Base-by-base conservation (phyloP, 1,140 invertebrate genomes). In the Zophobas atratus region DNA sequence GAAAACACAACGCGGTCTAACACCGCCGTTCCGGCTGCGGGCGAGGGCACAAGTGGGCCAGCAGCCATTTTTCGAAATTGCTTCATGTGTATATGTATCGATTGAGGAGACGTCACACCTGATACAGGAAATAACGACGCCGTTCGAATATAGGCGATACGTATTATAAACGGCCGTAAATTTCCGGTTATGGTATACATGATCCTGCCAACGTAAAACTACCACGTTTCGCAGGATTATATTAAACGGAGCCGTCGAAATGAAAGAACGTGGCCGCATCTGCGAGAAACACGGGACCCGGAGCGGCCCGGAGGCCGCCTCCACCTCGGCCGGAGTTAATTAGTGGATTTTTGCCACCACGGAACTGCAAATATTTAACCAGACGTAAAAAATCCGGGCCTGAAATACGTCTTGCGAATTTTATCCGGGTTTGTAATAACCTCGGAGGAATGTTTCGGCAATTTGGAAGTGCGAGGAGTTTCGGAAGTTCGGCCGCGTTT, bases 111-210 rank as follows among this genome's bases (percentile, higher is more conserved):
- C 70, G 70, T 72, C 70, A 72, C 70, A 73, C 71, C 71, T 73
- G 71, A 73, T 73, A 73, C 71, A 55, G 71, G 71, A 73, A 73
- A 73, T 73, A 73, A 73, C 55, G 71, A 56, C 38, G 56, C 60
- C 60, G 60, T 67, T 55, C 39, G 49, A 6, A 51, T 51, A 51
- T 51, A 20, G 49, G 4, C n/a, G 49, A 4, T 6, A 20, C n/a
- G 51, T 73, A 73, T 73, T 67, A 67, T 43, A 43, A 67, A 43
- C 48, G 71, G 71, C 71, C 32, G 39, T 73, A 73, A 73, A 73
- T 73, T 73, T 56, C 38, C 39, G 71, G 49, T 73, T 73, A 73
- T 55, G 35, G 71, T 20, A 20, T 73, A 43, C 60, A 53, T 73
- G 46, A 73, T 73, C 70, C 70, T 48, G 71, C 46, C 71, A 35